Conservation (phyloP, 1,140 invertebrate species). For the Catajapyx aquilonaris region DNA sequence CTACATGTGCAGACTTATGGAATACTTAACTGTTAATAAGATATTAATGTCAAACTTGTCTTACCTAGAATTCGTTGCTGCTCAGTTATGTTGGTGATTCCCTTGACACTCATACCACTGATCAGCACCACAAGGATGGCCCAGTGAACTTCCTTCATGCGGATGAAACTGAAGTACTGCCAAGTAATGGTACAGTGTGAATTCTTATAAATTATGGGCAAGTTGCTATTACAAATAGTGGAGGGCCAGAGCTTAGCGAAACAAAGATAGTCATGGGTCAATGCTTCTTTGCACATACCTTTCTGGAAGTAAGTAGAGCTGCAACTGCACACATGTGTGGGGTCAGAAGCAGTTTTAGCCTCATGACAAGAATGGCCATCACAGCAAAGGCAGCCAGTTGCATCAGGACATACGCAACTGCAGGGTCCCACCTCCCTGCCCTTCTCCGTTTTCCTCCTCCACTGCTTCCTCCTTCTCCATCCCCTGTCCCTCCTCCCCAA, state of each 20-base stretch:
- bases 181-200: constrained; percentile 6
- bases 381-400: constrained; percentile 41
- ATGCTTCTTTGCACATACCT: constrained; percentile 17
- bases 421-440: constrained; percentile 23
- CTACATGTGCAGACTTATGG: too few species aligned
- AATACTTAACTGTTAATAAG: neutral
- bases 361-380: constrained; percentile 61
- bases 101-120: constrained; percentile 24
- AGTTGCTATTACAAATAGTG: constrained; percentile 1
- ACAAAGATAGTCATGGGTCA: constrained; percentile 1
- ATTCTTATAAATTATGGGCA: constrained; percentile 1
- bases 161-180: constrained; percentile 14
- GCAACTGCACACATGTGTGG: constrained; percentile 55
- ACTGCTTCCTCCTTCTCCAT: constrained; percentile 8
- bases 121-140: constrained; percentile 21
- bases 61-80: constrained; percentile 27
- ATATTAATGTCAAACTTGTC: too few species aligned
- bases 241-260: too few species aligned
- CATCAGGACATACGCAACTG: constrained; percentile 45
- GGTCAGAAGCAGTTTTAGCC: constrained; percentile 61
- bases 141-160: constrained; percentile 16
- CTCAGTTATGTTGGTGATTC: constrained; percentile 23
- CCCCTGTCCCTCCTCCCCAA: constrained; percentile 7
- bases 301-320: constrained; percentile 31
- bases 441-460: constrained; percentile 5